phyloP scores from a whole-genome alignment of 2,113 vertebrate species.

The Hypomesus transpacificus region DNA sequence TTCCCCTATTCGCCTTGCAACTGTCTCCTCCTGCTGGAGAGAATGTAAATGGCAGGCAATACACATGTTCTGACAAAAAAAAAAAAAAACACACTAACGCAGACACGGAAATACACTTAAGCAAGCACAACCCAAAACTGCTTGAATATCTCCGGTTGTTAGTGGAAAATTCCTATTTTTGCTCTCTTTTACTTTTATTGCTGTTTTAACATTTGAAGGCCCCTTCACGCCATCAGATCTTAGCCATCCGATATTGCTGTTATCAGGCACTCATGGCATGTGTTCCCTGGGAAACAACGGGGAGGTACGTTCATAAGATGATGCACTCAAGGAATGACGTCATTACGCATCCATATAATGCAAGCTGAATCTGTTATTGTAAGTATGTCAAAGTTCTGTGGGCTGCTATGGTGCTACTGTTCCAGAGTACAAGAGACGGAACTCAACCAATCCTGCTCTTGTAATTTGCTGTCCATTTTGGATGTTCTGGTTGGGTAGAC shows the following conservation, averaged over 20 bases:
- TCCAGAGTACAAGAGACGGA: slow-evolving; percentile 30
- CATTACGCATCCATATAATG: slow-evolving; percentile 31
- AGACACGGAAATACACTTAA: slow-evolving; percentile 35
- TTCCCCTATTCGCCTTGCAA: slow-evolving; percentile 39
- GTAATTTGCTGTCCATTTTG: not conserved
- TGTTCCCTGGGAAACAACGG: slow-evolving; percentile 38
- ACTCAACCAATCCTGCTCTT: not conserved
- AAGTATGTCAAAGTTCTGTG: slow-evolving; percentile 24
- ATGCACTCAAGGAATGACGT: slow-evolving; percentile 13
- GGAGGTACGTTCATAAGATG: slow-evolving; percentile 11
- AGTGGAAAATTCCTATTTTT: slow-evolving; percentile 14
- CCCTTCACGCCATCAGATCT: not conserved
- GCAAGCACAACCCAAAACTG: slow-evolving; percentile 31
- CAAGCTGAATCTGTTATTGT: slow-evolving; percentile 29
- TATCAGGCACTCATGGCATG: slow-evolving; percentile 34
- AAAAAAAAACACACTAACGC: slow-evolving; percentile 10
- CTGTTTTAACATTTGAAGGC: slow-evolving; percentile 33
- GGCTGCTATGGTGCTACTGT: slow-evolving; percentile 55
- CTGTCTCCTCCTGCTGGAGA: slow-evolving; percentile 59
- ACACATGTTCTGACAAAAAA: slow-evolving; percentile 3
- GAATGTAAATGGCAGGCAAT: slow-evolving; percentile 59
- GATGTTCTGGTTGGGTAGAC: not conserved
- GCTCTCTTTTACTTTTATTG: slow-evolving; percentile 12
- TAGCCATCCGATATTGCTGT: slow-evolving; percentile 34
- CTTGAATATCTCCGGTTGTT: slow-evolving; percentile 21